These are phyloP conservation scores for Antechinus flavipes DNA, from an alignment of 2,113 vertebrate genomes.

Conservation along the genomic window DNA sequence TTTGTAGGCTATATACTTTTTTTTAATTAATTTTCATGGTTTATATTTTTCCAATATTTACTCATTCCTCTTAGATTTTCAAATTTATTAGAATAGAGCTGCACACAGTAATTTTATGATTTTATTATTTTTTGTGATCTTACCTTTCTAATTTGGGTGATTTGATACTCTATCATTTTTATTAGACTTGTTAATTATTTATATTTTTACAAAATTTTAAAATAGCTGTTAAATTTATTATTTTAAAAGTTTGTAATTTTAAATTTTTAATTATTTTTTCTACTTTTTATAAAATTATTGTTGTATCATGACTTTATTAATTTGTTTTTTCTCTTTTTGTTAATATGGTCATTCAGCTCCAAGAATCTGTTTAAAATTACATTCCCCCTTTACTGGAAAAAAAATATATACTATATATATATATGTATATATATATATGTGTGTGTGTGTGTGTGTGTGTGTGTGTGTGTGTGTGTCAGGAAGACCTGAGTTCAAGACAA, in stretches of 20 bases:
- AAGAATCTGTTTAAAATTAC: not conserved
- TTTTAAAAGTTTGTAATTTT: not conserved
- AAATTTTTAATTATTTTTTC: not conserved
- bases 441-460: too few species aligned
- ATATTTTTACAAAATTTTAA: not conserved
- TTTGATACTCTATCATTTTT: not conserved
- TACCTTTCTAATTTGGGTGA: not conserved
- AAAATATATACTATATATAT: too few species aligned
- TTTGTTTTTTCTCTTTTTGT: not conserved
- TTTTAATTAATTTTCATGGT: not conserved
- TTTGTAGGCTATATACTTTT: not conserved
- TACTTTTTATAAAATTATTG: not conserved
- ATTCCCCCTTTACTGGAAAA: too few species aligned
- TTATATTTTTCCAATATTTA: not conserved
- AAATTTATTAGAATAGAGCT: not conserved
- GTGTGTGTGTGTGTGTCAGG: too few species aligned
- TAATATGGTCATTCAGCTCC: not conserved
- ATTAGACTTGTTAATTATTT: not conserved
- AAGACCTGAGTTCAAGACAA: not conserved
- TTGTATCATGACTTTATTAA: not conserved
- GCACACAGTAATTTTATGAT: not conserved
- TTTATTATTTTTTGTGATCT: not conserved
- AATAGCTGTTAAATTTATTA: not conserved
- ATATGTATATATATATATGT: too few species aligned
- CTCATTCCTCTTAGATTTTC: not conserved